Percentiles rank a stretch among this genome's conserved stretches.
These are phyloP conservation scores for Camponotus fellah DNA, from an alignment of 2,888 invertebrate genomes.

Conservation along the genomic window DNA sequence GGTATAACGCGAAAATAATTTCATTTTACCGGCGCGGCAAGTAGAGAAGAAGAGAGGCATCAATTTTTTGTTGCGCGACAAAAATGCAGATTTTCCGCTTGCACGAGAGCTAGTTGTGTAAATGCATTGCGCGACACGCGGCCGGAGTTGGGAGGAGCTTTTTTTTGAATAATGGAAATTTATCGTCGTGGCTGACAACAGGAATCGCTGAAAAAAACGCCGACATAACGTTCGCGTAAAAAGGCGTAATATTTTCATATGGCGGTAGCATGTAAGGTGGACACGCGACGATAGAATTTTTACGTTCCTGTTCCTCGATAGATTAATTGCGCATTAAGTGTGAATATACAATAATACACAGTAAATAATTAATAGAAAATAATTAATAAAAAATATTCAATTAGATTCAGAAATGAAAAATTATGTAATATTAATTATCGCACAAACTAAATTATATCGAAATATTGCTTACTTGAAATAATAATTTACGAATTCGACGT, in stretches of 20 bases:
- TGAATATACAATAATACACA: background rate
- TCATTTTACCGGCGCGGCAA: background rate
- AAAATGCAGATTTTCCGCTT: conserved; percentile 14
- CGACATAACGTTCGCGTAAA: conserved; percentile 3
- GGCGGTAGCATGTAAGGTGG: background rate
- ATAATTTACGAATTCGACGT: background rate
- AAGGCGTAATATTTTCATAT: conserved; percentile 42
- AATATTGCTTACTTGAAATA: background rate
- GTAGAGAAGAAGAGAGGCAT: background rate
- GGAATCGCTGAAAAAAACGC: conserved; percentile 36
- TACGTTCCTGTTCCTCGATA: background rate
- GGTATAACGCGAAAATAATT: background rate
- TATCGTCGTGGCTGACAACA: conserved; percentile 40
- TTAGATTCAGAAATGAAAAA: conserved; percentile 7
- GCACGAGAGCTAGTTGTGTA: conserved; percentile 17
- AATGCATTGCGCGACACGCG: conserved; percentile 17
- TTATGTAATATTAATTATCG: background rate
- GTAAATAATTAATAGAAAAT: background rate
- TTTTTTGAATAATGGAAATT: conserved; percentile 51
- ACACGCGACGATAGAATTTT: conserved; percentile 41
- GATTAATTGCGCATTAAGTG: conserved; percentile 5
- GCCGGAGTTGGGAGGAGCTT: conserved; percentile 23
- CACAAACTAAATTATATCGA: background rate
- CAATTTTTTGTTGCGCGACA: background rate
- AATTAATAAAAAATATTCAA: conserved; percentile 7